Conservation (phyloP, 35 echinoderm and acorn worm genomes). For the Nesometra sesokonis region DNA sequence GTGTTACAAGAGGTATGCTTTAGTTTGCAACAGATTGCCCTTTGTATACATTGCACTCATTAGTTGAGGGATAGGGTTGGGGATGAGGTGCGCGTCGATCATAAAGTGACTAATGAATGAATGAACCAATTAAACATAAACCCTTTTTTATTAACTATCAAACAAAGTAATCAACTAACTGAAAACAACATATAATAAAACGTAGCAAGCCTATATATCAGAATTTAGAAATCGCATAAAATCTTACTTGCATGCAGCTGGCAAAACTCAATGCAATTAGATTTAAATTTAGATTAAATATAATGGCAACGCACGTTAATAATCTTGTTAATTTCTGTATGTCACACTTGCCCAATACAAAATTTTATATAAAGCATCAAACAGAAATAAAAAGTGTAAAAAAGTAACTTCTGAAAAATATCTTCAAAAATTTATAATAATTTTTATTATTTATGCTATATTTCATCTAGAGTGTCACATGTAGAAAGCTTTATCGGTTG, state of each 20-base stretch:
- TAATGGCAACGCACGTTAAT: background rate
- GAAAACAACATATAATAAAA: too few species aligned
- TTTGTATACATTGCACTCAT: too few species aligned
- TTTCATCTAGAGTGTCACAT: background rate
- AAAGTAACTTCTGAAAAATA: background rate
- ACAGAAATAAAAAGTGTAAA: background rate
- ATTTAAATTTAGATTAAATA: background rate
- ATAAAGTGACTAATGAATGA: too few species aligned
- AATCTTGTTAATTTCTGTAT: background rate
- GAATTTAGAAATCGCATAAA: background rate
- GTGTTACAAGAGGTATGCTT: too few species aligned
- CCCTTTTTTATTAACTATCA: too few species aligned
- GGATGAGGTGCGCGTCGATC: too few species aligned
- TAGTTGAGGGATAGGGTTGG: too few species aligned
- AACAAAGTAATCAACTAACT: too few species aligned
- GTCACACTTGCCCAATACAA: background rate
- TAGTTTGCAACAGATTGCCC: too few species aligned
- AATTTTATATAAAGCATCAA: background rate
- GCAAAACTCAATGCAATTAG: background rate
- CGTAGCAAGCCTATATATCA: background rate
- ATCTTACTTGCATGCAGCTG: background rate
- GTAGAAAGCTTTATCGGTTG: background rate
- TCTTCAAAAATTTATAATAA: background rate
- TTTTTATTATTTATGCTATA: background rate
- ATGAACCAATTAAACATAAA: too few species aligned